These are phyloP conservation scores for Ispidina lecontei DNA, from an alignment of 2,797 vertebrate species.

Conservation along the genomic window DNA sequence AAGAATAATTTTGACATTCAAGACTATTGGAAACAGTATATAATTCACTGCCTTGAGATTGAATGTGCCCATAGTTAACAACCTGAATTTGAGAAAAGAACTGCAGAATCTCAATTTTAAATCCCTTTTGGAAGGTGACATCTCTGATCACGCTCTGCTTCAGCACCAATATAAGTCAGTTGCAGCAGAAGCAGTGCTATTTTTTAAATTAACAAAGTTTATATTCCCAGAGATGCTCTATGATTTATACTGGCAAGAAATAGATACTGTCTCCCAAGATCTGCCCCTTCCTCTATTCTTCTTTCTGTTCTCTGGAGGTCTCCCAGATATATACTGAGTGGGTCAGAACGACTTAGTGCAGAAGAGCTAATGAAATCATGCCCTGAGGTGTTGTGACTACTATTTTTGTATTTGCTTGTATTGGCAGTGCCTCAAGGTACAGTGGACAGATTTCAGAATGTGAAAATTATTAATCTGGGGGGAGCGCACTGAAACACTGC, in stretches of 20 bases:
- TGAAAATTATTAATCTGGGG: constrained; percentile 35
- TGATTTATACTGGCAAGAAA: constrained; percentile 35
- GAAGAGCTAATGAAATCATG: constrained; percentile 38
- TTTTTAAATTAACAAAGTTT: constrained; percentile 1
- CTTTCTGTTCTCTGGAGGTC: constrained; percentile 25
- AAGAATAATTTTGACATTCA: constrained; percentile 70
- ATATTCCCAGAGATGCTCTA: constrained; percentile 20
- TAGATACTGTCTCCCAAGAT: background rate
- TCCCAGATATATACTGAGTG: constrained; percentile 6
- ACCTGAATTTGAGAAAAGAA: constrained; percentile 33
- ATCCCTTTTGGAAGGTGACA: constrained; percentile 34
- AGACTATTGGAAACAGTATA: constrained; percentile 62
- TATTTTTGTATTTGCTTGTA: constrained; percentile 43
- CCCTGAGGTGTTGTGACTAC: constrained; percentile 6
- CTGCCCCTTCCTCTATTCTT: constrained; percentile 10
- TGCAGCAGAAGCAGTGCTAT: background rate
- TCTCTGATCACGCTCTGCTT: background rate
- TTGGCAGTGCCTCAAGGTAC: constrained; percentile 15
- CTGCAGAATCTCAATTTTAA: constrained; percentile 17
- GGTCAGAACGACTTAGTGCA: constrained; percentile 9
- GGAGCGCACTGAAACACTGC: background rate
- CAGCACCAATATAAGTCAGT: background rate
- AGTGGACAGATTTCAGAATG: constrained; percentile 45
- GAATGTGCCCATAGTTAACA: constrained; percentile 56
- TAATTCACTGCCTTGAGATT: constrained; percentile 61